phyloP scores from a whole-genome alignment of 2,113 vertebrate genomes.

The Entelurus aequoreus region DNA sequence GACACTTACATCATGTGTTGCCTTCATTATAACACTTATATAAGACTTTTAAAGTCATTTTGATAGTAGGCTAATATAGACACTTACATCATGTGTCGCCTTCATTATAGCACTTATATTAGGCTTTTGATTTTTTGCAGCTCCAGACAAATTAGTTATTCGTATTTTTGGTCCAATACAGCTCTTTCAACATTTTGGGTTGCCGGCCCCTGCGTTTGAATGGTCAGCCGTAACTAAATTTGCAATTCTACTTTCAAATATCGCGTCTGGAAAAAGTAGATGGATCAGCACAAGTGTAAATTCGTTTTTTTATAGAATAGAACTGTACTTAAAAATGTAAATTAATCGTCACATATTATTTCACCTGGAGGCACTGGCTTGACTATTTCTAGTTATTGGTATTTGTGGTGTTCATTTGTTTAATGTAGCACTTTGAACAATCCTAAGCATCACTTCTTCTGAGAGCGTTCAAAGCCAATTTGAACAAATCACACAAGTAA shows the following conservation, averaged over 20 bases:
- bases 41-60: too few relatives aligned
- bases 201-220: too few relatives aligned
- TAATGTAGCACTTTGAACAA: constrained; percentile 7
- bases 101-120: too few relatives aligned
- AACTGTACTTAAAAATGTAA: neutral
- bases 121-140: too few relatives aligned
- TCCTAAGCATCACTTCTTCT: neutral
- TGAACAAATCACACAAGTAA: neutral
- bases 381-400: constrained; percentile 10
- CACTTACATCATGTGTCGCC: too few relatives aligned
- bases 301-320: constrained; percentile 1
- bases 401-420: constrained; percentile 6
- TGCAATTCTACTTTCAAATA: neutral
- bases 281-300: neutral
- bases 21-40: too few relatives aligned
- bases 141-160: too few relatives aligned
- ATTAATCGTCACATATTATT: constrained; percentile 6
- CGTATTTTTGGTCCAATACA: too few relatives aligned
- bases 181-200: too few relatives aligned
- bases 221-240: neutral
- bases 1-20: too few relatives aligned
- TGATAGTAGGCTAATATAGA: too few relatives aligned
- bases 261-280: neutral
- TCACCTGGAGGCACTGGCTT: constrained; percentile 5
- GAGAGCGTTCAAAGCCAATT: neutral